Evolutionary conservation across 2,113 vertebrate species (phyloP).

Genomic region (Piprites chloris): DNA sequence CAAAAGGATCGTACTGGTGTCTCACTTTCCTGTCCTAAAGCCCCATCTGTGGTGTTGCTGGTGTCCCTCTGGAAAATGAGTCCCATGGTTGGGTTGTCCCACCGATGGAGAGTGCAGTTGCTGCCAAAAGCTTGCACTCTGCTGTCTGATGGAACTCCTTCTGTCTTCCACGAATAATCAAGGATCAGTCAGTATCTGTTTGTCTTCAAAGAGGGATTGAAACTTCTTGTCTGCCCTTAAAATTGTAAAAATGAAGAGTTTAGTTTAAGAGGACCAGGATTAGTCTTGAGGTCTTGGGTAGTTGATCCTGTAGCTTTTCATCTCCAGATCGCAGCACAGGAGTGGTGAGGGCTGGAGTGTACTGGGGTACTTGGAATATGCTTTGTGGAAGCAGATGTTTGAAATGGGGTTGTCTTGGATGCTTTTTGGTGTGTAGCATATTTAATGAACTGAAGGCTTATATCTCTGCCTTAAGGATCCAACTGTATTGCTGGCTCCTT

Average conservation of each 20-base stretch:
- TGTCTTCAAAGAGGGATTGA: background rate
- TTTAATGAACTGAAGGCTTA: background rate
- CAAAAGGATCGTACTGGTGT: background rate
- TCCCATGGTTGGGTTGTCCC: background rate
- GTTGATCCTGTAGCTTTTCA: background rate
- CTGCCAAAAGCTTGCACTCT: background rate
- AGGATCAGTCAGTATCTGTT: background rate
- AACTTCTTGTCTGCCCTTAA: background rate
- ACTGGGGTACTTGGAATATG: background rate
- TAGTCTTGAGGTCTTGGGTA: background rate
- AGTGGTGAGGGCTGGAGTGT: background rate
- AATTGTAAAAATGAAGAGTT: background rate
- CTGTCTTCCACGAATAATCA: background rate
- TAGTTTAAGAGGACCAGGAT: background rate
- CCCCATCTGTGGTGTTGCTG: background rate
- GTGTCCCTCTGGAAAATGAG: background rate
- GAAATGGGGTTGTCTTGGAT: background rate
- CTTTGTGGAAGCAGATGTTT: background rate
- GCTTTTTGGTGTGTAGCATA: background rate
- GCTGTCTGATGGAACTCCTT: background rate
- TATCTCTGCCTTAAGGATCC: background rate
- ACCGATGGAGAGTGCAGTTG: background rate
- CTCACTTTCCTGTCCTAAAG: background rate
- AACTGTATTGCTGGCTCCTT: background rate
- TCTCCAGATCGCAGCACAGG: background rate